Evolutionary conservation across 2,888 invertebrate species (phyloP).

Genomic region (Linhomoeus sp.): DNA sequence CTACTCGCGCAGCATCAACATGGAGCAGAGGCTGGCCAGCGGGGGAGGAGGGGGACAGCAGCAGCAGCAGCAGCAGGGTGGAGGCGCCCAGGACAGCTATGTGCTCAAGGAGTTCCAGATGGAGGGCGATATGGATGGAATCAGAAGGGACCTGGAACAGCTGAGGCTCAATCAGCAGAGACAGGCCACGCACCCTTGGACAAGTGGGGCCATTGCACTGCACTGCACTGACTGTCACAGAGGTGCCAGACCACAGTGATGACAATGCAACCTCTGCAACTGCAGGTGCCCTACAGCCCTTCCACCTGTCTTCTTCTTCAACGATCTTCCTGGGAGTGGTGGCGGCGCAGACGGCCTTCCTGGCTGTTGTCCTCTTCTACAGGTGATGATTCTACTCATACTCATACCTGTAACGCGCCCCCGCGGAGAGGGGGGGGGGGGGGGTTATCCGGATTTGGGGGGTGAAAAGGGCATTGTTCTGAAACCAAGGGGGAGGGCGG

Average conservation of each 20-base stretch:
- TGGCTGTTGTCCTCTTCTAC: slow-evolving; percentile 16
- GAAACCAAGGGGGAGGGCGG: too few species aligned
- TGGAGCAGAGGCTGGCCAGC: slow-evolving; percentile 15
- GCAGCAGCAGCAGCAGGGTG: slow-evolving; percentile 1
- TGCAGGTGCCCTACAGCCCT: slow-evolving; percentile 8
- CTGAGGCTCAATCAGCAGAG: slow-evolving; percentile 4
- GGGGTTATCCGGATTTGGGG: too few species aligned
- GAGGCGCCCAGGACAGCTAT: slow-evolving; percentile 1
- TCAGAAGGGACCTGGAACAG: slow-evolving; percentile 12
- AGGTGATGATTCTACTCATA: too few species aligned
- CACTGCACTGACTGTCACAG: too few species aligned
- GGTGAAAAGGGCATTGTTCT: too few species aligned
- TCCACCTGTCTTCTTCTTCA: slow-evolving; percentile 13
- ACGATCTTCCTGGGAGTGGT: slow-evolving; percentile 16
- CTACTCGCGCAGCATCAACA: slow-evolving; percentile 20
- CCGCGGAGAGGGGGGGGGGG: too few species aligned
- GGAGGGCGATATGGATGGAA: slow-evolving; percentile 9
- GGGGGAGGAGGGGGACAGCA: background rate
- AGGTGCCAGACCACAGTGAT: too few species aligned
- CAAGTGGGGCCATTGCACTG: too few species aligned
- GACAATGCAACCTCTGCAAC: too few species aligned
- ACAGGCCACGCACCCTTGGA: too few species aligned
- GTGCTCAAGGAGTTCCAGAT: slow-evolving; percentile 5
- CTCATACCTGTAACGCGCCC: too few species aligned
- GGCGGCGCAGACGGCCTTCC: slow-evolving; percentile 14